Conservation (phyloP, 2,113 vertebrate genomes). For the Charadrius vociferus region DNA sequence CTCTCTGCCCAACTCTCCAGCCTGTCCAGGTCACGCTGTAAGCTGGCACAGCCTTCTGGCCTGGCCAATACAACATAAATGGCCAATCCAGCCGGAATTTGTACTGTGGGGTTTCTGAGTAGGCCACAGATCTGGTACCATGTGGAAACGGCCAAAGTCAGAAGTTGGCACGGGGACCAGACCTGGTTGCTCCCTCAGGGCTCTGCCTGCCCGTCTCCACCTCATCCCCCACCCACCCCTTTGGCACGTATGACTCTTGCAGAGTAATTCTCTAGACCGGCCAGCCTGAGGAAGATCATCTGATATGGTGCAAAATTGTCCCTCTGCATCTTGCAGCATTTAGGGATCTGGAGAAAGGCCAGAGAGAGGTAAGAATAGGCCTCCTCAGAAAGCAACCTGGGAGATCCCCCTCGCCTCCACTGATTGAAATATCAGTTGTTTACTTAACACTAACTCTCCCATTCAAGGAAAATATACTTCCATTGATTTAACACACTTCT, state of each 20-base stretch:
- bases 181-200: not conserved
- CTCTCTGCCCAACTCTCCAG: too few species aligned
- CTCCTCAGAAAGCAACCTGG: not conserved
- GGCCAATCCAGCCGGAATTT: not conserved
- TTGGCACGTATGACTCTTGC: not conserved
- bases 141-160: accelerated
- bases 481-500: constrained; percentile 50
- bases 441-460: constrained; percentile 33
- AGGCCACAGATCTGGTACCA: not conserved
- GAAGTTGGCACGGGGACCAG: not conserved
- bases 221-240: not conserved
- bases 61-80: not conserved
- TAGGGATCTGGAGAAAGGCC: not conserved
- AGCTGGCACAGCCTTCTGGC: too few species aligned
- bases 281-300: not conserved
- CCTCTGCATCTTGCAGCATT: not conserved
- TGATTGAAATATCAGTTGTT: constrained; percentile 57
- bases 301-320: not conserved
- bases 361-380: not conserved
- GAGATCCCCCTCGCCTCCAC: not conserved
- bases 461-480: not conserved
- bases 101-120: not conserved
- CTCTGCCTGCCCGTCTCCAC: not conserved
- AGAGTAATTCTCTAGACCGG: not conserved
- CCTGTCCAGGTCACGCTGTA: too few species aligned